These are phyloP conservation scores for Stictonetta naevosa DNA, from an alignment of 2,113 vertebrate species.

Conservation along the genomic window DNA sequence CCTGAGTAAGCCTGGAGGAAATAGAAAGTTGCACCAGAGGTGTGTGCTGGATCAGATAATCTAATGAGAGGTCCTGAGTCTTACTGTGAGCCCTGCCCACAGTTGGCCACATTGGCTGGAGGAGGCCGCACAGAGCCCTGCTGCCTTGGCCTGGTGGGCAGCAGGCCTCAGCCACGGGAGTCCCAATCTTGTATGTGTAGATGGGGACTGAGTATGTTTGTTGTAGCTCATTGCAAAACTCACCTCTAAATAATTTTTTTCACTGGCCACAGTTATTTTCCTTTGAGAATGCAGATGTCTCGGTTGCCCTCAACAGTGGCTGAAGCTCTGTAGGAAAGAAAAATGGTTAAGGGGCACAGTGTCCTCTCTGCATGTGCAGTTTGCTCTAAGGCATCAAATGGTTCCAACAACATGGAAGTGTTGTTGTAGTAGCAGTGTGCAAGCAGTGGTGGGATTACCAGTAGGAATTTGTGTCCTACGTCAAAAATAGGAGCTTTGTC, in stretches of 20 bases:
- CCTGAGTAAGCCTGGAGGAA: neutral
- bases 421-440: neutral
- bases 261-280: neutral
- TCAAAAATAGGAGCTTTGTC: neutral
- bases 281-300: fast-evolving
- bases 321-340: neutral
- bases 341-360: neutral
- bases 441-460: fast-evolving
- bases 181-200: neutral
- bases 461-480: neutral
- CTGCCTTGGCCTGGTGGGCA: neutral
- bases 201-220: neutral
- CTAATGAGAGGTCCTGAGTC: neutral
- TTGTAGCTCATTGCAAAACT: neutral
- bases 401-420: neutral
- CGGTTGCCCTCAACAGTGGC: neutral
- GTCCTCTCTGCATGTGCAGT: neutral
- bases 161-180: neutral
- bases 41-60: neutral
- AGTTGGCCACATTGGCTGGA: neutral
- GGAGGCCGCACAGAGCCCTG: neutral
- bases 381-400: neutral
- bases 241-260: neutral
- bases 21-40: neutral
- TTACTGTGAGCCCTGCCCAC: neutral